These are phyloP conservation scores for Eupithecia dodoneata DNA, from an alignment of 2,888 invertebrate genomes.

Conservation along the genomic window DNA sequence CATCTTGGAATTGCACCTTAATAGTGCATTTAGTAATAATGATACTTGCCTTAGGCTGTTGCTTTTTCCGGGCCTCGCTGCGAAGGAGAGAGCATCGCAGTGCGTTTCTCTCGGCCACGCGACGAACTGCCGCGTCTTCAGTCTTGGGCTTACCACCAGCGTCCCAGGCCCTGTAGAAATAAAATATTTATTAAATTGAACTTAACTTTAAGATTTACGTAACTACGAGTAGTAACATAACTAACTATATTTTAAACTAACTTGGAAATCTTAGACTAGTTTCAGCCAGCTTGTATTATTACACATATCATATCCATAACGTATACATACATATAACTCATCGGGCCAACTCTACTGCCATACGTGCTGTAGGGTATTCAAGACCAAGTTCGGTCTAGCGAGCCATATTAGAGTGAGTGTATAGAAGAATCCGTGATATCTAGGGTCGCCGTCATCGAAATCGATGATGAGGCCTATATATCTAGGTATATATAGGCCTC, in stretches of 20 bases:
- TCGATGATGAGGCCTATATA: too few relatives aligned
- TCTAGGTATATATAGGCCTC: too few relatives aligned
- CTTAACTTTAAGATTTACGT: neutral
- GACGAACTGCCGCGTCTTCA: constrained; percentile 87
- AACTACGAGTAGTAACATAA: neutral
- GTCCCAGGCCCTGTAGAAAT: constrained; percentile 77
- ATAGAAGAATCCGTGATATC: too few relatives aligned
- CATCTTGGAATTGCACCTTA: too few relatives aligned
- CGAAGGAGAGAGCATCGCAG: constrained; percentile 91
- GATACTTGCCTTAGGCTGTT: constrained; percentile 71
- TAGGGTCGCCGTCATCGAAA: too few relatives aligned
- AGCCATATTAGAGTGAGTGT: too few relatives aligned
- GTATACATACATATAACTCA: too few relatives aligned
- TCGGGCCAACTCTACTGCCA: too few relatives aligned
- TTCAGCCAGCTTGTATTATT: too few relatives aligned
- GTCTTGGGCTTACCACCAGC: constrained; percentile 80
- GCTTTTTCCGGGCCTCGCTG: constrained; percentile 85
- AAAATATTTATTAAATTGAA: neutral
- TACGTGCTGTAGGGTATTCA: too few relatives aligned
- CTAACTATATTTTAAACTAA: neutral
- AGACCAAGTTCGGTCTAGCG: too few relatives aligned
- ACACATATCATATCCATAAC: too few relatives aligned
- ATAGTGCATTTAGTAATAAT: neutral
- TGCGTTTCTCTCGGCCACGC: constrained; percentile 93
- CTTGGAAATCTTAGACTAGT: neutral